Base-by-base conservation (phyloP, 2,888 invertebrate species). In the Shargacucullia verbasci region DNA sequence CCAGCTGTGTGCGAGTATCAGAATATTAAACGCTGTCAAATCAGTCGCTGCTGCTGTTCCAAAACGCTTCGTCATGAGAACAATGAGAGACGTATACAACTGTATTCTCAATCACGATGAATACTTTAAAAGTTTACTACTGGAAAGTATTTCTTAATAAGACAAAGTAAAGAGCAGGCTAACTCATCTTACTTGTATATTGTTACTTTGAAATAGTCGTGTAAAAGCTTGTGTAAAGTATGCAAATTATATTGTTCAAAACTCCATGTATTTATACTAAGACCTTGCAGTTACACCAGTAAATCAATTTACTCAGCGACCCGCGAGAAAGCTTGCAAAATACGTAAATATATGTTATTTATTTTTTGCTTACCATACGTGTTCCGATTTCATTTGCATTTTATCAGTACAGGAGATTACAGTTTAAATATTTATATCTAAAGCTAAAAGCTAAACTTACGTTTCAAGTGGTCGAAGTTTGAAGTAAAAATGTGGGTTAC, bases 1-100 rank as follows among this genome's bases (percentile, higher is more conserved):
- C 52, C 80, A 78, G 73, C 80, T 76, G 80, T 62, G 70, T 53
- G 53, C 48, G 59, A 66, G 68, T 72, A 66, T 68, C 55, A 63
- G 55, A 20, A 20, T 20, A 20, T 20, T 20, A 20, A 20, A 41
- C 41, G 55, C 56, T 67, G 77, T 76, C 76, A 59, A 64, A 76
- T 69, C 61, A 48, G 47, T 43, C 49, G 52, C 35, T 25, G 60
- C n/a, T n/a, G 52, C 35, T 57, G 43, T 50, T 67, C 15, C 57
- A 49, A 63, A 58, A 37, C 25, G 13, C 10, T 40, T 29, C 46
- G 45, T 52, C 52, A 50, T 47, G 44, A 59, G 48, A 58, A 70
- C 52, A 59, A 59, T 59, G 25, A 43, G 41, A 31, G 27, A 34
- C 12, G 40, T 39, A 14, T 14, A 29, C 25, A 57, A 40, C 27